phyloP scores from a whole-genome alignment of 2,888 invertebrate genomes.

The Serrognathus titanus region DNA sequence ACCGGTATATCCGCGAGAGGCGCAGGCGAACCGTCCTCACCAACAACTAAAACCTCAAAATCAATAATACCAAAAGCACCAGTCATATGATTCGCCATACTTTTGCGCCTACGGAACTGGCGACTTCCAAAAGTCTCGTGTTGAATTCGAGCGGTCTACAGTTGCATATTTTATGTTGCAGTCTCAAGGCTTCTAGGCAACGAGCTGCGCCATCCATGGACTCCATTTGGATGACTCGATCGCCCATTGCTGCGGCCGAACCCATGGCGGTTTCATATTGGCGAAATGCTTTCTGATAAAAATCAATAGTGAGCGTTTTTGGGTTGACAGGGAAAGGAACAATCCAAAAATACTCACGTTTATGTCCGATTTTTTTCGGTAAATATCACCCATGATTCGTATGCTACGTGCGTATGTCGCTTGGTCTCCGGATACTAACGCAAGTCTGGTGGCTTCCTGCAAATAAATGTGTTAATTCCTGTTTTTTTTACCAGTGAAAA shows the following conservation, averaged over 20 bases:
- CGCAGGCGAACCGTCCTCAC: constrained; percentile 76
- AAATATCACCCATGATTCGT: constrained; percentile 80
- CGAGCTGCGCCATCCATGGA: constrained; percentile 86
- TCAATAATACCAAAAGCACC: not conserved
- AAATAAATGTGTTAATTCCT: no score
- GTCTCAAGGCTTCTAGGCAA: constrained; percentile 71
- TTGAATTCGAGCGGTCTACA: constrained; percentile 84
- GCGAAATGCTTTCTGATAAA: constrained; percentile 62
- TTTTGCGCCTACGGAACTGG: constrained; percentile 83
- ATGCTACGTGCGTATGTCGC: constrained; percentile 81
- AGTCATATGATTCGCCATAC: constrained; percentile 45
- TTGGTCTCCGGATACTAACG: constrained; percentile 79
- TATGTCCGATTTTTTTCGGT: constrained; percentile 76
- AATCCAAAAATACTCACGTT: constrained; percentile 56
- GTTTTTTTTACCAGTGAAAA: no score
- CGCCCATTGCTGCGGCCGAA: constrained; percentile 72
- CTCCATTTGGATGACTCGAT: constrained; percentile 83
- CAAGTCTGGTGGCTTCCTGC: constrained; percentile 75
- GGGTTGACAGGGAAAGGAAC: no score
- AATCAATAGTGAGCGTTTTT: no score
- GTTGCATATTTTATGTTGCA: constrained; percentile 82
- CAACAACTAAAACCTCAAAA: constrained; percentile 58
- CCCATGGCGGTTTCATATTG: constrained; percentile 88
- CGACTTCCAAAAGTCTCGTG: constrained; percentile 77
- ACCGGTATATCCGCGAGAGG: constrained; percentile 75